Evolutionary conservation across 2,113 vertebrate genomes (phyloP).

Genomic region (Pristiophorus japonicus): DNA sequence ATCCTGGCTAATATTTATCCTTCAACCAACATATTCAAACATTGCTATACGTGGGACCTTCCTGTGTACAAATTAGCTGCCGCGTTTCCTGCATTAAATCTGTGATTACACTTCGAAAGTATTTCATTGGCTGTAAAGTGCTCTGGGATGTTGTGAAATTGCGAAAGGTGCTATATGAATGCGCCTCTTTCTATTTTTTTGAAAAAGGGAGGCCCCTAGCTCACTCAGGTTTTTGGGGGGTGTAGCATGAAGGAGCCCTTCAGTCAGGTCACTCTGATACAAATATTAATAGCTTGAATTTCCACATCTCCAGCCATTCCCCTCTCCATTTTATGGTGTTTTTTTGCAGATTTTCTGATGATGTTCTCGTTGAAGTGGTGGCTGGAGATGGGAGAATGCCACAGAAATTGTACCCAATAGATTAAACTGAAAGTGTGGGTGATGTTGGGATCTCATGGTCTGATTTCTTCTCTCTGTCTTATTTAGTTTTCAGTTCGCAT

Average conservation of each 20-base stretch:
- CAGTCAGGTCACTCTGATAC: neutral
- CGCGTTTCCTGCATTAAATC: neutral
- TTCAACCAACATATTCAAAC: neutral
- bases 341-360: neutral
- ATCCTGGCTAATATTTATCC: neutral
- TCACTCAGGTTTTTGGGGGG: neutral
- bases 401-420: neutral
- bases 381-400: neutral
- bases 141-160: neutral
- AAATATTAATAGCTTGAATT: neutral
- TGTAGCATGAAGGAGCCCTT: neutral
- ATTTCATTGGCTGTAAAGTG: neutral
- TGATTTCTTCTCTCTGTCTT: neutral
- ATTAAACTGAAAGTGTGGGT: neutral
- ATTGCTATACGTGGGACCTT: neutral
- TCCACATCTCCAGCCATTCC: neutral
- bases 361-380: neutral
- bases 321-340: neutral
- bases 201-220: too few relatives aligned
- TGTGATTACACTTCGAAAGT: neutral
- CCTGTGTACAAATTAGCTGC: neutral
- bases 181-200: too few relatives aligned
- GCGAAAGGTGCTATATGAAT: neutral
- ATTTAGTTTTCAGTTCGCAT: constrained; percentile 77
- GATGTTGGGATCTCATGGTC: neutral